Evolutionary conservation across 2,888 invertebrate genomes (phyloP), one percentile per base, ranked within the genome.

Genomic region (Meteorus colon): DNA sequence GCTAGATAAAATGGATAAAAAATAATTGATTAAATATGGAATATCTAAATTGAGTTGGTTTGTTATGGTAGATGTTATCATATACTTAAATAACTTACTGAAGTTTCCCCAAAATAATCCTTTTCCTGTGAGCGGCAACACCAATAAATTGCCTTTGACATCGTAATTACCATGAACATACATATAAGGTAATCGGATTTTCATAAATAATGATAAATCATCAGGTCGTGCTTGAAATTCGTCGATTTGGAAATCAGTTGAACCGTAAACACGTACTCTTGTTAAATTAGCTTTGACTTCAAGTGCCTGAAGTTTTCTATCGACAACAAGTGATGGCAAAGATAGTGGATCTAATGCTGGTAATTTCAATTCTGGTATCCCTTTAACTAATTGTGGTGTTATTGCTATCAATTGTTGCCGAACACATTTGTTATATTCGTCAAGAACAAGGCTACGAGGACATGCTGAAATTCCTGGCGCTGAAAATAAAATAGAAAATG

Each of bases 311-410:
- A 94, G 91, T 14, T 94, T 94, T 82, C 95, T 92, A 86, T 95
- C 94, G 79, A 96, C 92, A 78, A 92, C 92, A 78, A 95, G 90
- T 55, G 94, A 93, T 0, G 95, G 95, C 19, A 96, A 90, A 10
- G 89, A 89, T 78, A 96, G 91, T 0, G 96, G 96, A 80, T 96
- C 95, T 78, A 95, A 88, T 0, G 93, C 91, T 0, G 95, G 96
- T 34, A 96, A 92, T 48, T 92, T 92, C 10, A 95, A 89, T 83
- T 95, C 94, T 0, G 93, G 93, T 48, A 95, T 93, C 3, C 96
- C 96, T 31, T 90, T 86, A 0, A 90, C 87, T 19, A 96, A 88
- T 67, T 92, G 90, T 0, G 93, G 92, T 31, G 92, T 91, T 76
- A 94, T 88, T 0, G 89, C 88, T 79, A 94, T 93, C n/a, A 96